Base-by-base conservation (phyloP, 2,113 vertebrate genomes). In the Tupaia tana region DNA sequence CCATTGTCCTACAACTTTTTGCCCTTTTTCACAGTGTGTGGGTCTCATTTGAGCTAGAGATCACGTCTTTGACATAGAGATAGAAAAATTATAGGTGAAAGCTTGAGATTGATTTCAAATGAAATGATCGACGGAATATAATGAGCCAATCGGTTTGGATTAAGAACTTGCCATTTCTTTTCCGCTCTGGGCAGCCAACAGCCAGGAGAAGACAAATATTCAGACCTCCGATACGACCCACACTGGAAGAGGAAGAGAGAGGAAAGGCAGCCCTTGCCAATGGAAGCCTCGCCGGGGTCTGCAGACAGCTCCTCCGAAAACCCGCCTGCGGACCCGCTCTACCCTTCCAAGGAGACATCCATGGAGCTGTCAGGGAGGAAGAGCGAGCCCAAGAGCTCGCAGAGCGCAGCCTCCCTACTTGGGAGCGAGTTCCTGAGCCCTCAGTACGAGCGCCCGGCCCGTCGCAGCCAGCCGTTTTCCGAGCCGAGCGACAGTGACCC, bases 151-250 rank as follows among this genome's bases (percentile, higher is more conserved):
- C 56, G 79, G 54, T 83, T 87, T 75, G 71, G 63, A 90, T 24
- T 63, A 52, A 59, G 81, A 58, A 64, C 29, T 58, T 86, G 86
- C 84, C 85, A 29, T 94, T 86, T 86, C 7, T 3, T 13, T 82
- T 82, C 77, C 95, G 67, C 70, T 97, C 87, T 91, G 86, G 90
- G 66, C 71, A 98, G 98, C 81, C 92, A 80, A 19, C 83, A 90
- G 0, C 93, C 78, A 29, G 9, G 64, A 59, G 84, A 95, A 58
- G 98, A 99, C 78, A 96, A 96, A 85, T 99, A 99, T 27, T 98
- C 98, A 69, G 97, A 96, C 85, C 97, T 99, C 13, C 98, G 98
- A 18, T 99, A 98, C 58, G 98, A 99, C 74, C 98, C 99, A 9
- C 96, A 99, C 9, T 99, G 99, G 99, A 99, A 97, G 96, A 98